These are phyloP conservation scores for Latheticus oryzae DNA, from an alignment of 2,888 invertebrate species.

Conservation along the genomic window DNA sequence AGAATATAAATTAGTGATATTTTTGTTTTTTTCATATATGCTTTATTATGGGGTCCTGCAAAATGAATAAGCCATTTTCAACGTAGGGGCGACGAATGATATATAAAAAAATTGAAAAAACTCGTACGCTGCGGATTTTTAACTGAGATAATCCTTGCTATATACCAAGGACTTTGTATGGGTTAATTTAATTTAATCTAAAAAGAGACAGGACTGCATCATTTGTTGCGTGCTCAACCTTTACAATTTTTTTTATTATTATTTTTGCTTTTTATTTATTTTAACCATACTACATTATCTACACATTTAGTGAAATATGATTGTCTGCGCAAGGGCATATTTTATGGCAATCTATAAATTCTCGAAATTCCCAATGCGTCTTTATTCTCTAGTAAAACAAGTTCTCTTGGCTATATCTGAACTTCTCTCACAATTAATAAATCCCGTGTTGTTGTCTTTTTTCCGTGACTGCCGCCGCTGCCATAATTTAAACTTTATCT, in stretches of 20 bases:
- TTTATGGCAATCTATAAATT: slow-evolving; percentile 37
- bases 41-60: slow-evolving; percentile 16
- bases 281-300: no score
- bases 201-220: no score
- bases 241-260: no score
- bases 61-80: slow-evolving; percentile 24
- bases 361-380: slow-evolving; percentile 25
- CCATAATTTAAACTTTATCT: slow-evolving; percentile 1
- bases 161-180: neutral
- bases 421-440: slow-evolving; percentile 22
- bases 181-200: no score
- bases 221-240: neutral
- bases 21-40: slow-evolving; percentile 16
- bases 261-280: no score
- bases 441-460: slow-evolving; percentile 33
- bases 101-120: slow-evolving; percentile 10
- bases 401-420: slow-evolving; percentile 2
- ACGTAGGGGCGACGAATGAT: slow-evolving; percentile 20
- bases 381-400: slow-evolving; percentile 22
- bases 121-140: neutral
- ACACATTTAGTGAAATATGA: slow-evolving; percentile 35
- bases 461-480: slow-evolving; percentile 12
- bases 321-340: slow-evolving; percentile 29
- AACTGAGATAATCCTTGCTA: slow-evolving; percentile 6
- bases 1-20: slow-evolving; percentile 24